A percentile compares a stretch with the other conserved stretches of the same genome.
Conservation (phyloP, 2,797 vertebrate genomes). For the Urosaurus nigricauda region DNA sequence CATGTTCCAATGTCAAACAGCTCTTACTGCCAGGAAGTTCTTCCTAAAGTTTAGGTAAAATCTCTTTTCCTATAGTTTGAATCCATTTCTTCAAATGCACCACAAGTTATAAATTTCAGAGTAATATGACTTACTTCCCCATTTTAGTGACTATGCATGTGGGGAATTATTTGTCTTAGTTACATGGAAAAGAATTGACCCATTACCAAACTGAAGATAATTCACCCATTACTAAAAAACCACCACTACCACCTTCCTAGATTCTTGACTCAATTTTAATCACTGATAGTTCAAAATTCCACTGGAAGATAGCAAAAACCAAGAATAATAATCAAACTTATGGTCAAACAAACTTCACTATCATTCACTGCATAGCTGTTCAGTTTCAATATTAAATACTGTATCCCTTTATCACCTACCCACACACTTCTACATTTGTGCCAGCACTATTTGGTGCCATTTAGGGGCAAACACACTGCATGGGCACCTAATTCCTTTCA, state of each 20-base stretch:
- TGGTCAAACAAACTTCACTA: constrained; percentile 57
- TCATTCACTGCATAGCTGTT: background rate
- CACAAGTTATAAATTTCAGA: background rate
- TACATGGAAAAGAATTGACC: background rate
- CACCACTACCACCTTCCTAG: no score
- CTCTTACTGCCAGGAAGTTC: no score
- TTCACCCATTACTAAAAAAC: background rate
- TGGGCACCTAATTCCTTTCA: background rate
- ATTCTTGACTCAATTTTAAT: no score
- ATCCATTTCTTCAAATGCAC: no score
- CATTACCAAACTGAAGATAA: background rate
- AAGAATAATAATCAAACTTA: constrained; percentile 49
- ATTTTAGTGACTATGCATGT: background rate
- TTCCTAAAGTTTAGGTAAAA: no score
- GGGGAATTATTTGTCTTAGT: background rate
- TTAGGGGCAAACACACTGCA: background rate
- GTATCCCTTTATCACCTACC: background rate
- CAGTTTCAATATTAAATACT: background rate
- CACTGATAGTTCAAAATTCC: no score
- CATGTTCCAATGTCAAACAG: no score
- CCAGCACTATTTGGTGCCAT: background rate
- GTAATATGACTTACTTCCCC: background rate
- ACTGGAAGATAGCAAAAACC: no score
- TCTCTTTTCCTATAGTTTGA: no score
- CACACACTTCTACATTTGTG: background rate